phyloP scores from a whole-genome alignment of 1,140 invertebrate genomes.

The Drosophila seguyi region DNA sequence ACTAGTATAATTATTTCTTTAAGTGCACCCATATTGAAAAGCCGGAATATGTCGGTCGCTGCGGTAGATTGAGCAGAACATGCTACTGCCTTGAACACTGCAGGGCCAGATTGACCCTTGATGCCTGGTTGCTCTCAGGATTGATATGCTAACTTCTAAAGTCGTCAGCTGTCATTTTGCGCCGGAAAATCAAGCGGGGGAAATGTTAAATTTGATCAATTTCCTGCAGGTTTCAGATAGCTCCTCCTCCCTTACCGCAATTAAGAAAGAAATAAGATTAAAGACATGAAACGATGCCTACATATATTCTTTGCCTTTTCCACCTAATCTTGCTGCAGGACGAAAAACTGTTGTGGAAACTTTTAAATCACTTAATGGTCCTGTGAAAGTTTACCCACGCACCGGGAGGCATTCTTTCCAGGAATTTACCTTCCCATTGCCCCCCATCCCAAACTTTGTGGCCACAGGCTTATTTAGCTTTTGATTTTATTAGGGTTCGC shows the following conservation, averaged over 20 bases:
- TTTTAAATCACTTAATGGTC: constrained; percentile 74
- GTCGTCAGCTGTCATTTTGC: constrained; percentile 16
- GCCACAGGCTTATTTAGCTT: constrained; percentile 53
- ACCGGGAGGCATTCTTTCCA: constrained; percentile 6
- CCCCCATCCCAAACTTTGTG: constrained; percentile 24
- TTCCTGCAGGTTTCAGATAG: constrained; percentile 27
- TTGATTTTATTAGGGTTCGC: constrained; percentile 64
- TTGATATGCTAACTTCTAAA: constrained; percentile 24
- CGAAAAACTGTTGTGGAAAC: constrained; percentile 43
- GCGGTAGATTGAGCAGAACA: constrained; percentile 23
- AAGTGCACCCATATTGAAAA: background rate
- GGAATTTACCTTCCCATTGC: constrained; percentile 15
- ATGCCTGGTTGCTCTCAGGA: constrained; percentile 26
- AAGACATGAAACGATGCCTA: background rate
- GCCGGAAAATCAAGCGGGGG: constrained; percentile 4
- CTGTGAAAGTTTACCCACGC: constrained; percentile 53
- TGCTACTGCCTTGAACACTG: constrained; percentile 12
- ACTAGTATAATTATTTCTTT: background rate
- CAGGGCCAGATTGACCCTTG: constrained; percentile 22
- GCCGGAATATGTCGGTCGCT: constrained; percentile 2
- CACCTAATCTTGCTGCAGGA: constrained; percentile 5
- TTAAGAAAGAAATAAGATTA: constrained; percentile 19
- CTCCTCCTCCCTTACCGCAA: background rate
- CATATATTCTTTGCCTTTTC: constrained; percentile 1
- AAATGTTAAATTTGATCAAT: constrained; percentile 44